phyloP scores from a whole-genome alignment of 2,113 vertebrate species.

The Naja naja region DNA sequence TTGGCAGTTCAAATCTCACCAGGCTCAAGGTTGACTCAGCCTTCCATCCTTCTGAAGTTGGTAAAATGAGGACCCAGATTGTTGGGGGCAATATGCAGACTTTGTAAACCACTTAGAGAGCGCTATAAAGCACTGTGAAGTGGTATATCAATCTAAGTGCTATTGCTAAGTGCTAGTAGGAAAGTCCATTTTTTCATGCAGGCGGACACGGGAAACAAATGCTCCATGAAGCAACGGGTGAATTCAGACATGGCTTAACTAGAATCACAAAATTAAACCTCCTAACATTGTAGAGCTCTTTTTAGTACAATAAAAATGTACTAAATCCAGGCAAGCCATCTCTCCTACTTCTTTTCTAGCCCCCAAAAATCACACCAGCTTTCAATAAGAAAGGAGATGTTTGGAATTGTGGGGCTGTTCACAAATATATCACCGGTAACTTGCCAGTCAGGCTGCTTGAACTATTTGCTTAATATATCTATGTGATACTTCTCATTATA shows the following conservation, averaged over 20 bases:
- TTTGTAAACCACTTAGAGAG: too few relatives aligned
- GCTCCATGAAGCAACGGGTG: neutral
- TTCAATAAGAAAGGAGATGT: neutral
- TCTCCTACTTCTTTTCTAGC: neutral
- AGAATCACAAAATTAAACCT: neutral
- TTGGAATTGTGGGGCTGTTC: neutral
- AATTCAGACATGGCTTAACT: neutral
- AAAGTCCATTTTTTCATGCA: neutral
- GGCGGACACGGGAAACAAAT: neutral
- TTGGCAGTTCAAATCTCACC: too few relatives aligned
- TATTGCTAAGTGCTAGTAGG: neutral
- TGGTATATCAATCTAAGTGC: too few relatives aligned
- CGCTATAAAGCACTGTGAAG: too few relatives aligned
- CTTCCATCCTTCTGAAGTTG: too few relatives aligned
- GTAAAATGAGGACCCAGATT: too few relatives aligned
- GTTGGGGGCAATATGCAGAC: too few relatives aligned
- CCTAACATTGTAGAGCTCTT: neutral
- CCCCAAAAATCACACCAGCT: neutral
- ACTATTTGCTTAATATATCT: neutral
- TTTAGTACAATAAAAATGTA: neutral
- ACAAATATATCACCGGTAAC: neutral
- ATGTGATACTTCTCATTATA: neutral
- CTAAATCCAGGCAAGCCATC: neutral
- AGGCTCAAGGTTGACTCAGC: too few relatives aligned
- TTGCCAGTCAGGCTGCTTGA: neutral